Evolutionary conservation across 2,888 invertebrate species (phyloP).

Genomic region (Caenorhabditis uteleia): DNA sequence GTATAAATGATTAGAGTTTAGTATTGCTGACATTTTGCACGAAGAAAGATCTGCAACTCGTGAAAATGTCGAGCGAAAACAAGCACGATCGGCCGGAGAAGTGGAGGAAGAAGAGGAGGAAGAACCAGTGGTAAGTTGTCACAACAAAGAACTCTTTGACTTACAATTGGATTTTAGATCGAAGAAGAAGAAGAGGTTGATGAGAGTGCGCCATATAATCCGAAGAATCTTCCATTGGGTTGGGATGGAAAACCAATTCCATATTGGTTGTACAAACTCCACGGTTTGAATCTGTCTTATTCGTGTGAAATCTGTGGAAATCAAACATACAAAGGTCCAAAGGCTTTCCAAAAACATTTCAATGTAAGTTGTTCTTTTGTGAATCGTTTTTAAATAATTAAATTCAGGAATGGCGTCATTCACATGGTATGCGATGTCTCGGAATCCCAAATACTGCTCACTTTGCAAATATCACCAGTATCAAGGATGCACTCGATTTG

Average conservation of each 20-base stretch:
- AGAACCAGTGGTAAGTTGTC: slow-evolving; percentile 36
- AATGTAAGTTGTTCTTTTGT: slow-evolving; percentile 74
- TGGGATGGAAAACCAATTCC: slow-evolving; percentile 71
- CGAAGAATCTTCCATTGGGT: slow-evolving; percentile 95
- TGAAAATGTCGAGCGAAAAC: slow-evolving; percentile 97
- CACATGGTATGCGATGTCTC: slow-evolving; percentile 92
- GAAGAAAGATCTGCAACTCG: slow-evolving; percentile 88
- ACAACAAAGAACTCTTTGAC: not conserved
- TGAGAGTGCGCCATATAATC: slow-evolving; percentile 97
- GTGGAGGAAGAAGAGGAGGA: slow-evolving; percentile 79
- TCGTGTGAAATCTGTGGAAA: slow-evolving; percentile 99
- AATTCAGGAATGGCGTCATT: slow-evolving; percentile 77
- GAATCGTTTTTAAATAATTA: not conserved
- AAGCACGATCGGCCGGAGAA: slow-evolving; percentile 76
- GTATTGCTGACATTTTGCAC: slow-evolving; percentile 57
- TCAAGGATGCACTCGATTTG: slow-evolving; percentile 75
- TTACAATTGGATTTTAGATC: slow-evolving; percentile 23
- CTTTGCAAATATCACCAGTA: slow-evolving; percentile 96
- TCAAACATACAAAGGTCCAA: slow-evolving; percentile 88
- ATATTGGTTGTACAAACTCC: slow-evolving; percentile 83
- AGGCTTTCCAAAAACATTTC: slow-evolving; percentile 98
- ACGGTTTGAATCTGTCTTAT: slow-evolving; percentile 97
- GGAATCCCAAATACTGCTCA: slow-evolving; percentile 99
- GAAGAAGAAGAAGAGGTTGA: slow-evolving; percentile 74
- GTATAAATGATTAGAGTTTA: slow-evolving; percentile 5